Base-by-base conservation (phyloP, 1,140 invertebrate genomes). In the Physella acuta region DNA sequence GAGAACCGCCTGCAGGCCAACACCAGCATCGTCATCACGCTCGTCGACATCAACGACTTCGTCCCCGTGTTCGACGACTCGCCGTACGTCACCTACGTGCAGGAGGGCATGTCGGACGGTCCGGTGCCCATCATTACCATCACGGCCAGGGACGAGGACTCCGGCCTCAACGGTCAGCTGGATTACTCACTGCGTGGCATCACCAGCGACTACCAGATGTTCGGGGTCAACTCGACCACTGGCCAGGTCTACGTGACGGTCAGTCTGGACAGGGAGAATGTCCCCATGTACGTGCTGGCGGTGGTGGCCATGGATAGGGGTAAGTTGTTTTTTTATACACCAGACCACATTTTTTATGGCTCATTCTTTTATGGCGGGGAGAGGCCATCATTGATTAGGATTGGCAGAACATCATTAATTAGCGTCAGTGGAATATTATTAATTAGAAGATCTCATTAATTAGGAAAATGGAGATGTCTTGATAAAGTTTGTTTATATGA, bases 41-140 rank as follows among this genome's bases (percentile, higher is more conserved):
- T 99, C 3, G 88, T 91, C 31, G 95, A 98, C 85, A 92, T 98
- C 74, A 98, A 98, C 84, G 96, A 99, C 85, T 95, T 95, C 79
- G 90, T 93, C 8, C 95, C 95, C 0, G 91, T 92, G 0, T 98
- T 98, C 71, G 64, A 79, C 11, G 73, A 83, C 73, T 82, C 80
- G 1, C 82, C 83, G 1, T 84, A 78, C 67, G 68, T 78, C 37
- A 76, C 75, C 3, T 79, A 74, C 62, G 81, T 82, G 14, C 77
- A 78, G 56, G 83, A 84, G 67, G 78, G 79, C 34, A 75, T 80
- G 73, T 51, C 55, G 11, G 51, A 53, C 16, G 68, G 79, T 2
- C 81, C 81, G 1, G 77, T 84, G 11, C 73, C 75, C 63, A 77
- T 82, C 1, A 70, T 75, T 2, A 72, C 70, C 36, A 71, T 84